These are phyloP conservation scores for Antechinus flavipes DNA, from an alignment of 2,113 vertebrate genomes.

Conservation along the genomic window DNA sequence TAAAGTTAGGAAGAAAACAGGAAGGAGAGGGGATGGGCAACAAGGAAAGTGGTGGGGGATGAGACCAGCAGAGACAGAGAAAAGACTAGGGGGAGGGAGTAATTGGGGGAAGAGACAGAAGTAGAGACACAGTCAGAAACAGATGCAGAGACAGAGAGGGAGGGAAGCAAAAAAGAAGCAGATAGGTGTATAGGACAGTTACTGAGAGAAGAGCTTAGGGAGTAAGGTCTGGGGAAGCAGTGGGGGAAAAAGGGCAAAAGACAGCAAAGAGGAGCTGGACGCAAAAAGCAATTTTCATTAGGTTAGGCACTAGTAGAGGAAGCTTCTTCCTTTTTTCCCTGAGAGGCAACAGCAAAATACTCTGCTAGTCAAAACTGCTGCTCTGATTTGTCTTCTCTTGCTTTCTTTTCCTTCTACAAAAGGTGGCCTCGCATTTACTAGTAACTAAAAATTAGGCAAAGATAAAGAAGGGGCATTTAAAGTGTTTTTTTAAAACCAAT, in stretches of 20 bases:
- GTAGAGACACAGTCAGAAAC: not conserved
- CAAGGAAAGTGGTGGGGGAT: not conserved
- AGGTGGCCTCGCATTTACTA: slow-evolving; percentile 56
- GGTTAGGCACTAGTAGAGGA: not conserved
- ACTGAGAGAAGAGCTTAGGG: not conserved
- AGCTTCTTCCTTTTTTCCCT: not conserved
- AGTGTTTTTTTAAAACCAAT: not conserved
- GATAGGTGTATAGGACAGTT: not conserved
- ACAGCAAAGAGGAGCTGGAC: not conserved
- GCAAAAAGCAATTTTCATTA: not conserved
- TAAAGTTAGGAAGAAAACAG: not conserved
- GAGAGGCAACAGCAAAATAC: not conserved
- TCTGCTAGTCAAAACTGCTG: not conserved
- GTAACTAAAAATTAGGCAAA: not conserved
- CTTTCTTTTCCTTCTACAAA: slow-evolving; percentile 14
- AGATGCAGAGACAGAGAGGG: not conserved
- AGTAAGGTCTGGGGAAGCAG: not conserved
- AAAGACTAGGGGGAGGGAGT: not conserved
- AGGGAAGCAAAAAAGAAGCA: not conserved
- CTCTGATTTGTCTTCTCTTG: not conserved
- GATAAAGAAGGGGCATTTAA: slow-evolving; percentile 24
- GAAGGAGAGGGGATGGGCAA: not conserved
- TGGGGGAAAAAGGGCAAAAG: not conserved
- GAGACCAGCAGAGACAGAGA: not conserved
- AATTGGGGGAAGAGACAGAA: not conserved